phyloP scores from a whole-genome alignment of 2,888 invertebrate species.

The Bhutanitis thaidina region DNA sequence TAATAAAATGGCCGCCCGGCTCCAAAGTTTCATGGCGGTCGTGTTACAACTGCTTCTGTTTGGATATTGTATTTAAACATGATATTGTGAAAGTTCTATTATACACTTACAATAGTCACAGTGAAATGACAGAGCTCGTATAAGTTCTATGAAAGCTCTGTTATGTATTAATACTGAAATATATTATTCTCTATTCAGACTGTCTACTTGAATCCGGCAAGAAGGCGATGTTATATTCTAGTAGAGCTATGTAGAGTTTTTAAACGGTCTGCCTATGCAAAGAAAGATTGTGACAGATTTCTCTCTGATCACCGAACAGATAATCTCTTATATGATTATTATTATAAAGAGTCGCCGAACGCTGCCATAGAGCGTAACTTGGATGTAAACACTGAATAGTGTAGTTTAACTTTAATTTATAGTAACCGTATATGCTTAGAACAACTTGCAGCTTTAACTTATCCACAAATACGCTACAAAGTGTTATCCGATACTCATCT shows the following conservation, averaged over 20 bases:
- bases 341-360: too few relatives aligned
- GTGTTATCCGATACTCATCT: background rate
- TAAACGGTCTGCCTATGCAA: too few relatives aligned
- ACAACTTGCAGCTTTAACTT: background rate
- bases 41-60: conserved; percentile 7
- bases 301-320: too few relatives aligned
- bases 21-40: conserved; percentile 16
- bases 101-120: background rate
- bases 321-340: too few relatives aligned
- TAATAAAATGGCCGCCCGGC: conserved; percentile 24
- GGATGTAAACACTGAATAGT: too few relatives aligned
- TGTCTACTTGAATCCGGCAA: too few relatives aligned
- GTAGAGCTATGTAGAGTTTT: too few relatives aligned
- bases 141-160: background rate
- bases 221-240: too few relatives aligned
- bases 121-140: background rate
- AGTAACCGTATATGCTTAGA: background rate
- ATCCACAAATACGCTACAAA: background rate
- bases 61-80: conserved; percentile 13
- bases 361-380: too few relatives aligned
- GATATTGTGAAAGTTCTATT: background rate
- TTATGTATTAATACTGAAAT: background rate
- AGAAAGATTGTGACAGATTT: too few relatives aligned
- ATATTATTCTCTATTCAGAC: too few relatives aligned
- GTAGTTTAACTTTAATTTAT: too few relatives aligned